A percentile compares a stretch with the other conserved stretches of the same genome.
Evolutionary conservation across 2,113 vertebrate genomes (phyloP).

Genomic region (Paracanthobrama guichenoti): DNA sequence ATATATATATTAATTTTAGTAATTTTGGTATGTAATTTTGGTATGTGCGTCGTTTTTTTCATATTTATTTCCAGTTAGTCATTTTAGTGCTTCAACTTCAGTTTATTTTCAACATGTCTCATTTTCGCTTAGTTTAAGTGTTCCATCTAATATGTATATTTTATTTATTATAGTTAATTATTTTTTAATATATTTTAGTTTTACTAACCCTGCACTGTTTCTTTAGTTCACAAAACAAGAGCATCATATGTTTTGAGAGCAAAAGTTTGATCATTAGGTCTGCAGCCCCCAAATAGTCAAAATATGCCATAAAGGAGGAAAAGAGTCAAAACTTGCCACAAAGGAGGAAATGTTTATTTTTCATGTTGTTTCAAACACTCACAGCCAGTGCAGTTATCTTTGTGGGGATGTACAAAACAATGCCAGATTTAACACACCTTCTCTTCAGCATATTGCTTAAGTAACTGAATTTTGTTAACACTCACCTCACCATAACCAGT

Average conservation of each 20-base stretch:
- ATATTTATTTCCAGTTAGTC: too few species aligned
- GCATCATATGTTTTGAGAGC: too few species aligned
- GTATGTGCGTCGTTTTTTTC: too few species aligned
- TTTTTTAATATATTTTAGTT: not conserved
- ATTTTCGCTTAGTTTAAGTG: not conserved
- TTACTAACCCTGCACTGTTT: not conserved
- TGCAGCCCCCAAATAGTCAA: too few species aligned
- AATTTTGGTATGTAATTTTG: too few species aligned
- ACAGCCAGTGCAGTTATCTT: slow-evolving; percentile 33
- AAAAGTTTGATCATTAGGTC: too few species aligned
- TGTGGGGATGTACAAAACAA: slow-evolving; percentile 31
- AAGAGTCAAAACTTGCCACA: slow-evolving; percentile 30
- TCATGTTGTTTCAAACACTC: slow-evolving; percentile 34
- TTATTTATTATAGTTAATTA: not conserved
- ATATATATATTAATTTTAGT: too few species aligned
- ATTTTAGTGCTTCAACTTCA: too few species aligned
- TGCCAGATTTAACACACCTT: not conserved
- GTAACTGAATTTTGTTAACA: slow-evolving; percentile 1
- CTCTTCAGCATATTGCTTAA: slow-evolving; percentile 29
- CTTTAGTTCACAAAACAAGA: not conserved
- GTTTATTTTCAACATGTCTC: not conserved
- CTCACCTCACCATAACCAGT: slow-evolving; percentile 27
- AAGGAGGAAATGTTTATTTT: slow-evolving; percentile 46
- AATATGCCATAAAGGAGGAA: too few species aligned
- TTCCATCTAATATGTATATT: not conserved